Conservation (phyloP, 2,888 invertebrate species). For the Tinea pellionella region DNA sequence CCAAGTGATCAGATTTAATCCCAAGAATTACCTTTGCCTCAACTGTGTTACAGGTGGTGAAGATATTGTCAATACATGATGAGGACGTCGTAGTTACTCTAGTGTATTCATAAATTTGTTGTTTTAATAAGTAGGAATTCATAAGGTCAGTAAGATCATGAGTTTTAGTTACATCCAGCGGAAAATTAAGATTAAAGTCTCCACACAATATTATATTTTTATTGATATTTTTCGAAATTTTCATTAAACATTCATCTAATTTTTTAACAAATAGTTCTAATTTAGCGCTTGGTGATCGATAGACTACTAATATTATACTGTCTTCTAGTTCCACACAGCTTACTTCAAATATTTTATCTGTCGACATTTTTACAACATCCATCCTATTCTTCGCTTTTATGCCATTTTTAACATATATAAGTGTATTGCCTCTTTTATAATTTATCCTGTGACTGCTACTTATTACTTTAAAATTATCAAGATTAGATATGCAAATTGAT, state of each 20-base stretch:
- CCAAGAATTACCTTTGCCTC: too few species aligned
- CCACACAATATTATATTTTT: background rate
- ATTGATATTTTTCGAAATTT: background rate
- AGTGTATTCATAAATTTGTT: too few species aligned
- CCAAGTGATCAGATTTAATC: too few species aligned
- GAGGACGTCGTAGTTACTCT: too few species aligned
- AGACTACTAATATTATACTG: background rate
- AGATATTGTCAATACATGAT: too few species aligned
- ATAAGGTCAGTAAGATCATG: background rate
- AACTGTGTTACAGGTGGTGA: too few species aligned
- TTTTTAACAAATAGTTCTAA: background rate
- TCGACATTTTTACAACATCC: too few species aligned
- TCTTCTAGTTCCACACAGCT: background rate
- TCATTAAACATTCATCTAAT: background rate
- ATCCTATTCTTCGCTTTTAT: too few species aligned
- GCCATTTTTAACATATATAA: conserved; percentile 7
- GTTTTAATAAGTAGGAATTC: conserved; percentile 9
- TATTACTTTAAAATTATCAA: conserved; percentile 8
- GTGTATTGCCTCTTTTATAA: conserved; percentile 9
- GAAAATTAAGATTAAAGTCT: background rate
- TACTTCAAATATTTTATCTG: background rate
- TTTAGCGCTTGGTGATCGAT: background rate
- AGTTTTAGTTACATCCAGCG: background rate
- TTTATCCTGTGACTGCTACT: conserved; percentile 12
- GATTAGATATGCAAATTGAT: background rate